phyloP scores from a whole-genome alignment of 2,113 vertebrate species.

The Mobula birostris region DNA sequence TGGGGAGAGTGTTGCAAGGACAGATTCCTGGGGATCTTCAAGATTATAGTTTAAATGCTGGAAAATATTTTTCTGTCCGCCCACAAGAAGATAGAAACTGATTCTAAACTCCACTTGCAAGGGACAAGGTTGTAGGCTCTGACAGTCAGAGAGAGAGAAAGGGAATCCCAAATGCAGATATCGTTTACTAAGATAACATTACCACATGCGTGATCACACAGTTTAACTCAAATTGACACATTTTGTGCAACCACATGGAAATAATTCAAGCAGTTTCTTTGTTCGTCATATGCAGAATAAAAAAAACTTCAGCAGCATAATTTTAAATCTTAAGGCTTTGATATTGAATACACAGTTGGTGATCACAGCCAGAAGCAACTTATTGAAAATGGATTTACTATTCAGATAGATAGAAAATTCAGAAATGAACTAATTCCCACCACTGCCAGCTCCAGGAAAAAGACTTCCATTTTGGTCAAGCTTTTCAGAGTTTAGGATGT shows the following conservation, averaged over 20 bases:
- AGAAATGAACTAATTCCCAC: background rate
- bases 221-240: background rate
- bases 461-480: too few species aligned
- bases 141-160: background rate
- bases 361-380: too few species aligned
- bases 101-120: background rate
- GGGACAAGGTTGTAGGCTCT: background rate
- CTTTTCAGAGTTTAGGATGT: too few species aligned
- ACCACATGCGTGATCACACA: background rate
- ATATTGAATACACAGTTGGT: background rate
- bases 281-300: background rate
- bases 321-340: background rate
- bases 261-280: background rate
- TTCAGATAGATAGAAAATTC: background rate
- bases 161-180: background rate
- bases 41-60: background rate
- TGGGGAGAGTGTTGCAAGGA: background rate
- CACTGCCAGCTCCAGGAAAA: background rate
- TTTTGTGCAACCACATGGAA: background rate
- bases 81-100: background rate
- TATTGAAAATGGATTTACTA: background rate
- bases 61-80: background rate
- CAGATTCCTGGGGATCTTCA: background rate
- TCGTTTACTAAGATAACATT: background rate
- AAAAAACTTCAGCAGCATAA: background rate